Conservation (phyloP, 2,888 invertebrate genomes). For the Latheticus oryzae region DNA sequence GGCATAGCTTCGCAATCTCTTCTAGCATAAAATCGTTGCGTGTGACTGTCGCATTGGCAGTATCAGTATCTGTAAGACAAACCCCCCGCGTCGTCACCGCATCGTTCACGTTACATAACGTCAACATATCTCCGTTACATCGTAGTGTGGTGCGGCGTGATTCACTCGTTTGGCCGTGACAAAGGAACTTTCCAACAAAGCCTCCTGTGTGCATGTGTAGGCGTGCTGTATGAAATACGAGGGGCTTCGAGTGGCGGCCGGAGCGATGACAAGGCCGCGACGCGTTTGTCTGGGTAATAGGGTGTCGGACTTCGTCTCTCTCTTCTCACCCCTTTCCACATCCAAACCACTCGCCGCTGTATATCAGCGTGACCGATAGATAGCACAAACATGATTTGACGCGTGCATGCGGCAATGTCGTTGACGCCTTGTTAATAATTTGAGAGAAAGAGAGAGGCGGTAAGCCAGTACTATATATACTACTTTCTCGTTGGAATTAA, state of each 20-base stretch:
- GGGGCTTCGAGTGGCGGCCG: conserved; percentile 51
- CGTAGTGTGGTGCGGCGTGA: too few relatives aligned
- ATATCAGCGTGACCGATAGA: conserved; percentile 54
- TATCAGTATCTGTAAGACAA: too few relatives aligned
- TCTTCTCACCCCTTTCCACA: conserved; percentile 38
- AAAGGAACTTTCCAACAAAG: conserved; percentile 21
- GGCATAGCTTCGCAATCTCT: too few relatives aligned
- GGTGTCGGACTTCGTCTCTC: conserved; percentile 48
- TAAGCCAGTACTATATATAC: not conserved
- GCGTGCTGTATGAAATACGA: conserved; percentile 43
- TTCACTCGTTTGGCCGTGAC: conserved; percentile 22
- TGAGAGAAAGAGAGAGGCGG: not conserved
- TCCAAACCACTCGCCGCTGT: conserved; percentile 49
- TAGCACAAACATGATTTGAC: conserved; percentile 8
- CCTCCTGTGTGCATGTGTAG: conserved; percentile 8
- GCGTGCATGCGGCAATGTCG: conserved; percentile 1
- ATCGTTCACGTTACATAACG: too few relatives aligned
- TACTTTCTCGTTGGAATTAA: too few relatives aligned
- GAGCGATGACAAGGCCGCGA: conserved; percentile 57
- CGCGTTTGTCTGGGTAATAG: conserved; percentile 58
- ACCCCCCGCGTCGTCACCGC: too few relatives aligned
- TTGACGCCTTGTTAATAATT: conserved; percentile 13
- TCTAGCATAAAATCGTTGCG: too few relatives aligned
- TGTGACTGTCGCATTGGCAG: too few relatives aligned
- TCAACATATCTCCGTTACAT: too few relatives aligned